These are phyloP conservation scores for Gorsachius magnificus DNA, from an alignment of 2,797 vertebrate genomes.

Conservation along the genomic window DNA sequence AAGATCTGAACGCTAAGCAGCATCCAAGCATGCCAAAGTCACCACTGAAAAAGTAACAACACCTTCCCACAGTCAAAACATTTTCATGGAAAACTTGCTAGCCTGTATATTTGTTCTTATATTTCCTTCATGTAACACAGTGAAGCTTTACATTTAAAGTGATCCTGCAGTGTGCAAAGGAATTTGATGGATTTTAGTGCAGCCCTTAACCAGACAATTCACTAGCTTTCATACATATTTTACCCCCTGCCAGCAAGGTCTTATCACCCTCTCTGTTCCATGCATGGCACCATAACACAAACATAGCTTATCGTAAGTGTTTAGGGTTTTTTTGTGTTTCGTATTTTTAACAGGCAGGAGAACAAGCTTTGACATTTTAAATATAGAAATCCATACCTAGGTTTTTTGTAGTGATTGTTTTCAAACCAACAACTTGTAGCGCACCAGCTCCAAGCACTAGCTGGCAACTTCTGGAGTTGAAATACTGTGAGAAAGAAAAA, in stretches of 20 bases:
- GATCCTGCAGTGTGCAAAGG: not conserved
- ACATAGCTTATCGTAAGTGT: not conserved
- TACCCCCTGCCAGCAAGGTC: not conserved
- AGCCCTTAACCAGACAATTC: not conserved
- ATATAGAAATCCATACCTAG: constrained; percentile 81
- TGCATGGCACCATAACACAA: not conserved
- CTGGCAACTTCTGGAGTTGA: constrained; percentile 98
- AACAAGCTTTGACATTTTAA: not conserved
- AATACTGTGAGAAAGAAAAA: constrained; percentile 83
- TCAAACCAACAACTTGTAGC: constrained; percentile 95
- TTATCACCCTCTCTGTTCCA: not conserved
- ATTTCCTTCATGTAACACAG: not conserved
- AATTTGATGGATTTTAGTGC: not conserved
- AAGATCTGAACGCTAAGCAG: not conserved
- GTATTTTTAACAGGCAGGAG: not conserved
- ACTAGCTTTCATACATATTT: not conserved
- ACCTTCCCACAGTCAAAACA: not conserved
- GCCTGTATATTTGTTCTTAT: not conserved
- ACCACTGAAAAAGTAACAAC: not conserved
- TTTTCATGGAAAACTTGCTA: not conserved
- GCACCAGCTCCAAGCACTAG: constrained; percentile 96
- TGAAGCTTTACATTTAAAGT: not conserved
- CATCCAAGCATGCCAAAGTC: not conserved
- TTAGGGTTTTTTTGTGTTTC: accelerated
- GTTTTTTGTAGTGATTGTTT: constrained; percentile 99